These are phyloP conservation scores for Pachypsylla venusta DNA, from an alignment of 1,140 invertebrate species.

Conservation along the genomic window DNA sequence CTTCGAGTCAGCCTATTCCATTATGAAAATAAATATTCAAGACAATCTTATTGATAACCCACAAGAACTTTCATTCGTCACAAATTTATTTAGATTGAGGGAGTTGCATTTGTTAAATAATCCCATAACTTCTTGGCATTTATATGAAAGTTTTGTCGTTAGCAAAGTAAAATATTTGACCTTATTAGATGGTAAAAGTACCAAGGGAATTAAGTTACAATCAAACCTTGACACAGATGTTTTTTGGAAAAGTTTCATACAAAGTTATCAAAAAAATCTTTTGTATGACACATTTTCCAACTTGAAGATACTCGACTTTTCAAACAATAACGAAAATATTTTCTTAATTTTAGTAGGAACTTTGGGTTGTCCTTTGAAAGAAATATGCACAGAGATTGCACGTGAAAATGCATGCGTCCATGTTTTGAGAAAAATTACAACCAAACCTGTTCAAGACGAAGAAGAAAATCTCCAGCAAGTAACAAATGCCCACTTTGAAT, in stretches of 20 bases:
- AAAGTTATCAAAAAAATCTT: background rate
- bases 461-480: background rate
- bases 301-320: background rate
- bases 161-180: background rate
- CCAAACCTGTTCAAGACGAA: background rate
- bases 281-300: background rate
- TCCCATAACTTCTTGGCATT: background rate
- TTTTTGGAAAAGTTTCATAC: background rate
- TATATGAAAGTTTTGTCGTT: background rate
- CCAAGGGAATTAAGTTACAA: background rate
- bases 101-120: background rate
- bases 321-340: background rate
- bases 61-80: background rate
- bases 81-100: background rate
- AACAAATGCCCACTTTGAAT: background rate
- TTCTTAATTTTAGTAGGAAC: background rate
- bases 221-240: background rate
- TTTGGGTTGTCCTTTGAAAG: background rate
- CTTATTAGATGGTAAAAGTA: background rate
- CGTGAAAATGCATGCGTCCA: background rate
- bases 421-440: background rate
- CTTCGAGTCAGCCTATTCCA: background rate
- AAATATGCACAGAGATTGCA: background rate
- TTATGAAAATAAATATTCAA: background rate
- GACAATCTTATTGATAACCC: background rate